Conservation (phyloP, 2,888 invertebrate species). For the Agelastica alni region DNA sequence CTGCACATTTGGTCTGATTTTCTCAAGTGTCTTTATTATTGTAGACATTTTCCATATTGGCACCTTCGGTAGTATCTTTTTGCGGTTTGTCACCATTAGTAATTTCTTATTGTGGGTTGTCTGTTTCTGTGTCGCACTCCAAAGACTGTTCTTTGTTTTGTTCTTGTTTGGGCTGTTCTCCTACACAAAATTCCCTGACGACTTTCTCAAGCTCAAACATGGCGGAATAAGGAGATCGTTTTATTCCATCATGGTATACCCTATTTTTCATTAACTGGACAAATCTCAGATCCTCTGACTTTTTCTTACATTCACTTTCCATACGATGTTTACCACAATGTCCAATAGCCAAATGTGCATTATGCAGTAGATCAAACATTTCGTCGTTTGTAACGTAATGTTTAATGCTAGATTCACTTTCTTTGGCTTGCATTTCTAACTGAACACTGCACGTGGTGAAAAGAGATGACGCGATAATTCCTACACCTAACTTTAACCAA, state of each 20-base stretch:
- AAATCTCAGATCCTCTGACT: constrained; percentile 52
- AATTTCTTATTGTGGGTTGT: not conserved
- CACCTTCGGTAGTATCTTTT: constrained; percentile 1
- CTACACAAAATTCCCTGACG: constrained; percentile 7
- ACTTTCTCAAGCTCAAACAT: constrained; percentile 31
- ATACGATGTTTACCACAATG: too few species aligned
- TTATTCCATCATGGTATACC: constrained; percentile 46
- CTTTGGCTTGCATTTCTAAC: too few species aligned
- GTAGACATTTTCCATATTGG: not conserved
- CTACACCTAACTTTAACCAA: too few species aligned
- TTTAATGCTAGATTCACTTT: too few species aligned
- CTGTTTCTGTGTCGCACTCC: constrained; percentile 6
- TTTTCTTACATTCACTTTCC: constrained; percentile 44
- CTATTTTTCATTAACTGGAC: constrained; percentile 54
- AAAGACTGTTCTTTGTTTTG: constrained; percentile 1
- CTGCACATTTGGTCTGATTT: constrained; percentile 10
- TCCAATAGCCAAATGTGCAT: too few species aligned
- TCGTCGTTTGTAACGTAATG: too few species aligned
- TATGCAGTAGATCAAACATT: too few species aligned
- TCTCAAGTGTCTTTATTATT: constrained; percentile 3
- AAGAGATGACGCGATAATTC: too few species aligned
- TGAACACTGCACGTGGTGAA: too few species aligned
- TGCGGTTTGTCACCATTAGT: not conserved
- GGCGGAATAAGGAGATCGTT: constrained; percentile 38
- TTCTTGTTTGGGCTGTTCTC: constrained; percentile 2